Evolutionary conservation across 1,140 invertebrate genomes (phyloP).

Genomic region (Pseudomyrmex concolor): DNA sequence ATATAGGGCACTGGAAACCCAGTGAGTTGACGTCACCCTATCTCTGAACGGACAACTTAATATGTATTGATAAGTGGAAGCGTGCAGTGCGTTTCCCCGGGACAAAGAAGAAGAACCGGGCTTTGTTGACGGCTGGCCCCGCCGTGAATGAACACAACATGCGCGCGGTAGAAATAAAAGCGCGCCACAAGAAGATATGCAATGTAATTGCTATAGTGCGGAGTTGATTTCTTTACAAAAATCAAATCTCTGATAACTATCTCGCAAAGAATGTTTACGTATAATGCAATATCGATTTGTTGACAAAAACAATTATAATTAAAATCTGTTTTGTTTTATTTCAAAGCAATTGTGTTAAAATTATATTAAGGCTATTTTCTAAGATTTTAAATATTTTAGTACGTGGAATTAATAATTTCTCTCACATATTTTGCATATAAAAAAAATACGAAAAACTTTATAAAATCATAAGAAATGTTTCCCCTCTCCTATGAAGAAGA

Average conservation of each 20-base stretch:
- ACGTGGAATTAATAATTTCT: background rate
- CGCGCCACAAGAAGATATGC: background rate
- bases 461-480: constrained; percentile 50
- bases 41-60: constrained; percentile 79
- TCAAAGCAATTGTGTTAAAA: background rate
- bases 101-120: constrained; percentile 39
- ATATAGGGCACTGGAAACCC: constrained; percentile 74
- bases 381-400: background rate
- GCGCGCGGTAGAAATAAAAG: constrained; percentile 15
- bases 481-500: constrained; percentile 27
- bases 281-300: too few relatives aligned
- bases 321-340: too few relatives aligned
- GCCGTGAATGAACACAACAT: background rate
- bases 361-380: too few relatives aligned
- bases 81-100: constrained; percentile 46
- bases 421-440: too few relatives aligned
- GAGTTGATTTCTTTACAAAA: background rate
- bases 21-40: constrained; percentile 78
- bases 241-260: background rate
- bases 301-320: too few relatives aligned
- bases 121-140: background rate
- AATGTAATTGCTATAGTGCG: too few relatives aligned
- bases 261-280: too few relatives aligned
- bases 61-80: constrained; percentile 80
- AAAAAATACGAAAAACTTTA: too few relatives aligned